A percentile compares a stretch with the other conserved stretches of the same genome.
Conservation (phyloP, 2,113 vertebrate genomes). For the Phycodurus eques region DNA sequence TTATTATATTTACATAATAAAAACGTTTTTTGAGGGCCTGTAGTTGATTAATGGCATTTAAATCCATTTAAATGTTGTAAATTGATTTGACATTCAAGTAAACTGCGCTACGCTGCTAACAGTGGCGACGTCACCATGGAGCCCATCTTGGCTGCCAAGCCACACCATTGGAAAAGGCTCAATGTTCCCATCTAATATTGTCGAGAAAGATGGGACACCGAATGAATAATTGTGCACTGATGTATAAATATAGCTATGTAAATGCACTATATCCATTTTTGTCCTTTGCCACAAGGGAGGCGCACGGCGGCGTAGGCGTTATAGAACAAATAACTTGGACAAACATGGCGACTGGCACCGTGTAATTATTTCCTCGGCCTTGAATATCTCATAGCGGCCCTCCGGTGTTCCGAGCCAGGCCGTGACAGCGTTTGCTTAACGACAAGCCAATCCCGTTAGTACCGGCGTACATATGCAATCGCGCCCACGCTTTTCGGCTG, state of each 20-base stretch:
- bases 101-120: slow-evolving; percentile 22
- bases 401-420: slow-evolving; percentile 11
- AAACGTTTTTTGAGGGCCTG: no score
- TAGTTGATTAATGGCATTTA: slow-evolving; percentile 19
- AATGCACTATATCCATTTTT: not conserved
- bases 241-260: not conserved
- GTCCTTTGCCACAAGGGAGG: not conserved
- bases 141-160: not conserved
- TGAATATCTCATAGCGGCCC: slow-evolving; percentile 16
- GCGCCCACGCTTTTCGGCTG: not conserved
- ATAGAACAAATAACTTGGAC: not conserved
- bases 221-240: not conserved
- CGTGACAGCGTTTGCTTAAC: slow-evolving; percentile 33
- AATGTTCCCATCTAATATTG: no score
- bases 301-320: not conserved
- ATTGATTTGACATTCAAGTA: no score
- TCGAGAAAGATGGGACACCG: not conserved
- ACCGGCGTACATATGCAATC: not conserved
- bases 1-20: no score
- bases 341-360: not conserved
- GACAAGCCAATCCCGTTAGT: not conserved
- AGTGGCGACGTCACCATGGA: not conserved
- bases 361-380: not conserved
- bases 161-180: not conserved
- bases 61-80: no score